phyloP scores from a whole-genome alignment of 2,797 vertebrate genomes.

The Anguilla megastoma region DNA sequence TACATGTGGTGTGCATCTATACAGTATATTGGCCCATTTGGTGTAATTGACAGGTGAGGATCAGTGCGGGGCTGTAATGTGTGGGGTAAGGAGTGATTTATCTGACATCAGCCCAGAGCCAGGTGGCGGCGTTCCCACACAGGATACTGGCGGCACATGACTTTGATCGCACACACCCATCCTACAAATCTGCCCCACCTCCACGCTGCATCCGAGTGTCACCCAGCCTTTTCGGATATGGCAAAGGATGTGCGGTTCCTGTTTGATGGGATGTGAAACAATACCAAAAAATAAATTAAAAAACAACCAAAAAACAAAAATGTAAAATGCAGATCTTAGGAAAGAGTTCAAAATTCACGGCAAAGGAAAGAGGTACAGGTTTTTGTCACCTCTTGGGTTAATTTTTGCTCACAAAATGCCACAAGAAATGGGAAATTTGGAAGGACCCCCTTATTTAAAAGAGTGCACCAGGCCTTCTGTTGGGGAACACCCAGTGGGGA shows the following conservation, averaged over 20 bases:
- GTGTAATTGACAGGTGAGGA: slow-evolving; percentile 11
- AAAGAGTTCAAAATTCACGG: neutral
- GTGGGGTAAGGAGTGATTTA: slow-evolving; percentile 18
- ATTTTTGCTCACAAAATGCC: neutral
- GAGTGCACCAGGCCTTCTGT: neutral
- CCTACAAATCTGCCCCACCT: neutral
- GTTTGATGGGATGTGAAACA: neutral
- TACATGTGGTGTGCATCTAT: neutral
- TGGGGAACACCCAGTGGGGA: neutral
- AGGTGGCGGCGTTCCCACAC: neutral
- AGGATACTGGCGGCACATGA: slow-evolving; percentile 12
- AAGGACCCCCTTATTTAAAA: neutral
- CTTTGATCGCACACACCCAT: neutral
- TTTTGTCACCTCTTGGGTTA: neutral
- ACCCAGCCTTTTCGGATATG: neutral
- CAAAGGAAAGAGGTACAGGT: neutral
- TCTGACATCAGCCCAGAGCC: slow-evolving; percentile 19
- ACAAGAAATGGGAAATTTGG: neutral
- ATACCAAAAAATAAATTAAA: neutral
- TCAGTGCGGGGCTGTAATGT: neutral
- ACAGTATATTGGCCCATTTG: slow-evolving; percentile 16
- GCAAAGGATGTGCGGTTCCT: neutral
- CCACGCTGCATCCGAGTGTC: neutral
- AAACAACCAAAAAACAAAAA: neutral
- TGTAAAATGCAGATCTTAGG: neutral